phyloP scores from a whole-genome alignment of 2,113 vertebrate genomes.

The Octodon degus region DNA sequence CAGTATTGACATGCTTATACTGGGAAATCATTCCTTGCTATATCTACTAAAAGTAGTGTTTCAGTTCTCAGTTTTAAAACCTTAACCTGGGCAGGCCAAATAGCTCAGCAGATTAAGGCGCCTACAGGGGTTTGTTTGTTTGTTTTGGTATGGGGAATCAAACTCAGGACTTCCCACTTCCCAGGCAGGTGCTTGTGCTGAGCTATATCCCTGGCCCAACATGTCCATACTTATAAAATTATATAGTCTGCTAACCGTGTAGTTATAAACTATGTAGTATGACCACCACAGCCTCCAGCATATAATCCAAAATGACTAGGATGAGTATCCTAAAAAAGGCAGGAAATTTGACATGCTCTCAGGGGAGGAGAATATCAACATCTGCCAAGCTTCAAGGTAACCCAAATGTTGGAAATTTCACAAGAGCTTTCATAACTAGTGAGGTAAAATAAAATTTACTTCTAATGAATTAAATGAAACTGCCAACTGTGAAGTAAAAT shows the following conservation, averaged over 20 bases:
- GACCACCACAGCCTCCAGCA: neutral
- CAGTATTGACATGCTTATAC: too few species aligned
- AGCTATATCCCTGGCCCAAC: too few species aligned
- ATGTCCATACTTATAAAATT: neutral
- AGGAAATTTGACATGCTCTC: neutral
- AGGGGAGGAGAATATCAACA: neutral
- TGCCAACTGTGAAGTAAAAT: neutral
- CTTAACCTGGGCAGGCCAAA: too few species aligned
- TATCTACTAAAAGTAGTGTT: too few species aligned
- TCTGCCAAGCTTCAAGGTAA: neutral
- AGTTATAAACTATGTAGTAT: neutral
- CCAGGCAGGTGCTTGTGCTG: too few species aligned
- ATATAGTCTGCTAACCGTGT: neutral
- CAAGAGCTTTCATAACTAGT: neutral
- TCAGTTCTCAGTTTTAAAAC: too few species aligned
- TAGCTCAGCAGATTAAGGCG: too few species aligned
- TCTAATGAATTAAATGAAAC: neutral
- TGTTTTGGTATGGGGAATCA: too few species aligned
- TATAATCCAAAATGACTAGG: neutral
- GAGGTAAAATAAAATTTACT: neutral
- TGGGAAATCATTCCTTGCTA: too few species aligned
- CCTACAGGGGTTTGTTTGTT: too few species aligned
- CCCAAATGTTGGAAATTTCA: neutral
- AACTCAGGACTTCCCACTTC: too few species aligned
- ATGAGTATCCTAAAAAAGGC: neutral